These are phyloP conservation scores for Tachina fera DNA, from an alignment of 2,888 invertebrate species.

Conservation along the genomic window DNA sequence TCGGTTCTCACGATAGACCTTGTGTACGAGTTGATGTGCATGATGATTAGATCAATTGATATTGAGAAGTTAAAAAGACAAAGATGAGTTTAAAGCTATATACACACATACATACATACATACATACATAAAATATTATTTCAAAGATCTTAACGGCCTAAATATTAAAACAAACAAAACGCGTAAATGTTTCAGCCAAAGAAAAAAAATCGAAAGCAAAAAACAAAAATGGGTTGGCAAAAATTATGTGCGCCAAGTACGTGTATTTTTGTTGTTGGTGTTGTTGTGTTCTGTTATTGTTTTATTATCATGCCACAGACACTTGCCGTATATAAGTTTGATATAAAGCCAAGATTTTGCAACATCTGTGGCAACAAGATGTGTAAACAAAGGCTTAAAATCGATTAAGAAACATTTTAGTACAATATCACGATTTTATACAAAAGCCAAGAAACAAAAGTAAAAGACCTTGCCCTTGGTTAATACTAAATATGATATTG, in stretches of 20 bases:
- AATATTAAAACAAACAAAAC: constrained; percentile 61
- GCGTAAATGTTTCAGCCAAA: constrained; percentile 30
- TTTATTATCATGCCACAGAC: constrained; percentile 51
- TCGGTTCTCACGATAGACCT: constrained; percentile 78
- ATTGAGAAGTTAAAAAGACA: constrained; percentile 36
- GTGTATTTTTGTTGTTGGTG: constrained; percentile 23
- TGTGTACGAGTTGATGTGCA: constrained; percentile 43
- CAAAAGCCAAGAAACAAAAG: constrained; percentile 5
- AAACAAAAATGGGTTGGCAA: constrained; percentile 60
- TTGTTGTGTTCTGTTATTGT: constrained; percentile 34
- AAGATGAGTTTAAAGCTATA: constrained; percentile 5
- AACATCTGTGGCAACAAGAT: constrained; percentile 44
- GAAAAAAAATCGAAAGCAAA: constrained; percentile 1
- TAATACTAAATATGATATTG: constrained; percentile 34
- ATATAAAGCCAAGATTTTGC: constrained; percentile 50
- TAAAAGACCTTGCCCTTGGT: constrained; percentile 80
- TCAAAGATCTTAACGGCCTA: constrained; percentile 30
- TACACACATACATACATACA: neutral
- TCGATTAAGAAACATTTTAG: constrained; percentile 52
- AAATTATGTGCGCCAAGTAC: constrained; percentile 70
- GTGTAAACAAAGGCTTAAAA: constrained; percentile 50
- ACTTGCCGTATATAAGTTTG: constrained; percentile 30
- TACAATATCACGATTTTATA: constrained; percentile 60
- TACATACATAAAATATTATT: neutral
- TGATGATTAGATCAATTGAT: constrained; percentile 65